phyloP scores from a whole-genome alignment of 2,797 vertebrate genomes.

The Gymnocypris eckloni region DNA sequence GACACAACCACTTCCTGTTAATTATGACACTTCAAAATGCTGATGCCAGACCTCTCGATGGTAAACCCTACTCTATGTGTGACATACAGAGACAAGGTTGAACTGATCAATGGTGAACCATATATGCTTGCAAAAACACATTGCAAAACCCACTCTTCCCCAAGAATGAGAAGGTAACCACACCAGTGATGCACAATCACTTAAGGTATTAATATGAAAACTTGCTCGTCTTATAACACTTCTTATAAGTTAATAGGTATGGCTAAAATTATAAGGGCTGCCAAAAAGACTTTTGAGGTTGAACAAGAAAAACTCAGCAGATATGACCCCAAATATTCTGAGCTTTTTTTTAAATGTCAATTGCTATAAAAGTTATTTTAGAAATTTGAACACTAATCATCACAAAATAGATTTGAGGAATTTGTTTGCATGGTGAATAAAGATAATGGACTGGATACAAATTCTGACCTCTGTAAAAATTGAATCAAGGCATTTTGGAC shows the following conservation, averaged over 20 bases:
- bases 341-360: not conserved
- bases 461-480: not conserved
- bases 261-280: not conserved
- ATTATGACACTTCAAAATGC: not conserved
- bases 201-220: not conserved
- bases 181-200: not conserved
- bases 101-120: not conserved
- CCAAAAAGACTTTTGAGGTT: not conserved
- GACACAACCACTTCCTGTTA: not conserved
- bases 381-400: not conserved
- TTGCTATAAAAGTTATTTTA: not conserved
- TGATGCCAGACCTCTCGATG: not conserved
- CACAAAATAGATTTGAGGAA: not conserved
- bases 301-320: not conserved
- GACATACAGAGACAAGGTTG: not conserved
- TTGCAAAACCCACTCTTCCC: not conserved
- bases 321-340: not conserved
- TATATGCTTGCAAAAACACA: not conserved
- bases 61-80: not conserved
- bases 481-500: not conserved
- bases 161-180: not conserved
- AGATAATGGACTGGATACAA: not conserved
- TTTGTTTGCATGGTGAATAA: not conserved
- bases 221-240: not conserved
- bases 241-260: not conserved